These are phyloP conservation scores for Eucidaris tribuloides DNA, from an alignment of 35 echinoderm and acorn worm species.

Conservation along the genomic window DNA sequence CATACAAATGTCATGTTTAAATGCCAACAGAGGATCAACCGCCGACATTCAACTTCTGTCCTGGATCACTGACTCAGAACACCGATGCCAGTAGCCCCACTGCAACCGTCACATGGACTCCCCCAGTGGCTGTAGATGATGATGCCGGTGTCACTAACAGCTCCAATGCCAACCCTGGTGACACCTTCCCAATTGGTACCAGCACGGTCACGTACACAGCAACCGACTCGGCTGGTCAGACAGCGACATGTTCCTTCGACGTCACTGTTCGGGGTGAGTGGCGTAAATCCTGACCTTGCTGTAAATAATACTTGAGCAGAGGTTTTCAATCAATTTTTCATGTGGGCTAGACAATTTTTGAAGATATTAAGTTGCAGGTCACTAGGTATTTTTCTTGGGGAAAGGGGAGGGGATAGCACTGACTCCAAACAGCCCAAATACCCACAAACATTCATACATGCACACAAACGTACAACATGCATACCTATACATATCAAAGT, in stretches of 20 bases:
- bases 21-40: not conserved
- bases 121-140: not conserved
- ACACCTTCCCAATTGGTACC: not conserved
- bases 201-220: not conserved
- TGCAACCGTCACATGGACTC: constrained; percentile 15
- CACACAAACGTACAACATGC: too few relatives aligned
- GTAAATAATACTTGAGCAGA: not conserved
- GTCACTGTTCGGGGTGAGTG: constrained; percentile 7
- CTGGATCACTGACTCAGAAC: not conserved
- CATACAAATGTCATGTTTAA: too few relatives aligned
- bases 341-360: too few relatives aligned
- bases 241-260: not conserved
- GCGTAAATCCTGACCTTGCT: not conserved
- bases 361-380: too few relatives aligned
- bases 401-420: too few relatives aligned
- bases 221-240: not conserved
- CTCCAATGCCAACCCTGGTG: not conserved
- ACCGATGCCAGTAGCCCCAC: not conserved
- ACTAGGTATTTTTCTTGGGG: too few relatives aligned
- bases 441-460: too few relatives aligned
- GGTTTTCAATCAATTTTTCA: not conserved
- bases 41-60: not conserved
- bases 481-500: too few relatives aligned
- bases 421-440: too few relatives aligned
- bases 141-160: not conserved